Percentiles rank a stretch among this genome's conserved stretches.
Conservation (phyloP, 2,113 vertebrate genomes). For the Antigone vipio region DNA sequence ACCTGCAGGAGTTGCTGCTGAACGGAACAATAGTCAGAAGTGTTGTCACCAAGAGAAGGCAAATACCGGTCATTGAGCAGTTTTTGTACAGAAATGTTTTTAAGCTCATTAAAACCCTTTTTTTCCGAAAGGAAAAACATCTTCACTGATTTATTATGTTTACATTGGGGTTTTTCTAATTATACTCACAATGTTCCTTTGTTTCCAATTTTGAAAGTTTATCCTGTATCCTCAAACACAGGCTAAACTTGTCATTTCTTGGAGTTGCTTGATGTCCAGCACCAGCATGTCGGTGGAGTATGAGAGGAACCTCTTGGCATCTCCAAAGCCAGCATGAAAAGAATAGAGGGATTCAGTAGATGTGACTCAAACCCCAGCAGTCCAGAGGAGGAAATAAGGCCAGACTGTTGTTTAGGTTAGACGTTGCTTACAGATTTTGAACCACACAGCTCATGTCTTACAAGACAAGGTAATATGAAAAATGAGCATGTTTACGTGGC, state of each 20-base stretch:
- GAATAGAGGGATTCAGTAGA: neutral
- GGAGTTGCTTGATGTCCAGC: neutral
- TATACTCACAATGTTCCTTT: neutral
- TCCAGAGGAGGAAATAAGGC: neutral
- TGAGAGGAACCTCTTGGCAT: neutral
- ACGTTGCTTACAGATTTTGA: neutral
- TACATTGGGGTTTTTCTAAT: neutral
- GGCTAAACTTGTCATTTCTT: neutral
- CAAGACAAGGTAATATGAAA: neutral
- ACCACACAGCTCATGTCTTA: neutral
- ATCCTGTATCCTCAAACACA: neutral
- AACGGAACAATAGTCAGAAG: neutral
- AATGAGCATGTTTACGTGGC: neutral
- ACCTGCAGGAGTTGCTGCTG: neutral
- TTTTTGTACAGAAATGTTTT: slow-evolving; percentile 69
- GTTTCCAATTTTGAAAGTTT: neutral
- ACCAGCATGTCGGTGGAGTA: neutral
- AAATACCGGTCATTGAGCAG: neutral
- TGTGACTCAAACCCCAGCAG: neutral
- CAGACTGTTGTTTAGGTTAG: neutral
- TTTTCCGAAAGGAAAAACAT: neutral
- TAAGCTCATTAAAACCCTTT: slow-evolving; percentile 66
- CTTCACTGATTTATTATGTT: neutral
- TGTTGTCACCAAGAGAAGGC: neutral
- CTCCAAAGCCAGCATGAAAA: neutral